These are phyloP conservation scores for Procambarus virginalis DNA, from an alignment of 1,140 invertebrate genomes.

Conservation along the genomic window DNA sequence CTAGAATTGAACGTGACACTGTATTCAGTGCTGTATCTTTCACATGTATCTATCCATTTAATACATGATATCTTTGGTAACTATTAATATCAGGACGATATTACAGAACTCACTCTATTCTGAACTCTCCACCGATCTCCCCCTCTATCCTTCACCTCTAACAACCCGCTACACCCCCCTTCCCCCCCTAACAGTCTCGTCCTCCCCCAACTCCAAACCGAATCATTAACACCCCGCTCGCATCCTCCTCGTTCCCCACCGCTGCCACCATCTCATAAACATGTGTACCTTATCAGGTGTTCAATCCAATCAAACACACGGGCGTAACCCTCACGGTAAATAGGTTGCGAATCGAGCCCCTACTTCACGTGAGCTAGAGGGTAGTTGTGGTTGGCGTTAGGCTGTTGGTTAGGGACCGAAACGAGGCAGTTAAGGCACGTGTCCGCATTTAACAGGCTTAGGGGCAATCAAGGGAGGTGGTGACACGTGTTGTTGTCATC, in stretches of 20 bases:
- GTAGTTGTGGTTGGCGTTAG: not conserved
- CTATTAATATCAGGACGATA: too few relatives aligned
- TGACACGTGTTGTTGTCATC: not conserved
- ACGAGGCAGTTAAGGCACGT: slow-evolving; percentile 13
- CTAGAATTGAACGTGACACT: too few relatives aligned
- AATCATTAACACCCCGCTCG: not conserved
- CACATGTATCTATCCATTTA: too few relatives aligned
- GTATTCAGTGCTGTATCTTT: too few relatives aligned
- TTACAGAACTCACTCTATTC: too few relatives aligned
- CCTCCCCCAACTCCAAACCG: not conserved
- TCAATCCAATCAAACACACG: slow-evolving; percentile 30
- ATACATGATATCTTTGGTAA: too few relatives aligned
- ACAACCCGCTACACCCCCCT: not conserved
- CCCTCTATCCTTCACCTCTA: too few relatives aligned
- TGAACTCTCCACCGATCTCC: too few relatives aligned
- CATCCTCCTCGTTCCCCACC: not conserved
- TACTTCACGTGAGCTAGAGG: not conserved
- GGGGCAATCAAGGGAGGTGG: slow-evolving; percentile 17
- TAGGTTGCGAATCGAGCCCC: not conserved
- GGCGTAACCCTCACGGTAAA: not conserved
- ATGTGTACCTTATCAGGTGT: slow-evolving; percentile 39
- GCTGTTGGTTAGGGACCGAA: not conserved
- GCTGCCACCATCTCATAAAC: slow-evolving; percentile 29
- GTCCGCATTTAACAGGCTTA: slow-evolving; percentile 35
- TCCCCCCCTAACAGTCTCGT: not conserved